Base-by-base conservation (phyloP, 2,888 invertebrate species). In the Drosophila kanekoi region DNA sequence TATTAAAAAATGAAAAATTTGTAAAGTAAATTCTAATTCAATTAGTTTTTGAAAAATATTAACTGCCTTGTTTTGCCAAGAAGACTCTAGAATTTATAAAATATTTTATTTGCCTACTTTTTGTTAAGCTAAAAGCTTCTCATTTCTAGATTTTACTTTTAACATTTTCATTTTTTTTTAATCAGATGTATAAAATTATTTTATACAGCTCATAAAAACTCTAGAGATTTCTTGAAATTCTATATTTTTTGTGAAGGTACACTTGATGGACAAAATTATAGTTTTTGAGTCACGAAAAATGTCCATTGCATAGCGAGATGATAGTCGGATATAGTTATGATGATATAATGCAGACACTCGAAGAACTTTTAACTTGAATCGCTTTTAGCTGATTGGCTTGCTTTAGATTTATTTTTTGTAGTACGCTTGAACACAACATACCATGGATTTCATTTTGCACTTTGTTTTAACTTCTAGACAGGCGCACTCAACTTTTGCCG, bases 391-490 rank as follows among this genome's bases (percentile, higher is more conserved):
- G 53, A 3, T 38, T 62, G 38, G 14, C 41, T 32, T 32, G 37
- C 16, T 59, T 47, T 49, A 40, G 57, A 32, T 62, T 67, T 14
- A 10, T 16, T 57, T 64, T 62, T 35, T 65, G 51, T 54, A 67
- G 67, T 69, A 69, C 76, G 62, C 72, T 72, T 40, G 33, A 75
- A 72, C 83, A 92, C 92, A 89, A 92, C 92, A 89, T 92, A 92
- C 92, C 92, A 92, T 91, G 75, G 90, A 92, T 87, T 92, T 92
- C 92, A 92, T 92, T 89, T 90, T 89, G 84, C 84, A 89, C 81
- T 87, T 72, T 63, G 47, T 66, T 70, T 72, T 53, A 70, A 75
- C 73, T 74, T 67, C 68, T 67, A 71, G 64, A 66, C 64, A 81
- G 79, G 59, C 69, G 67, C 75, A 84, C 81, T 69, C 52, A 70